These are phyloP conservation scores for Epinephelus lanceolatus DNA, from an alignment of 2,113 vertebrate genomes.

Conservation along the genomic window DNA sequence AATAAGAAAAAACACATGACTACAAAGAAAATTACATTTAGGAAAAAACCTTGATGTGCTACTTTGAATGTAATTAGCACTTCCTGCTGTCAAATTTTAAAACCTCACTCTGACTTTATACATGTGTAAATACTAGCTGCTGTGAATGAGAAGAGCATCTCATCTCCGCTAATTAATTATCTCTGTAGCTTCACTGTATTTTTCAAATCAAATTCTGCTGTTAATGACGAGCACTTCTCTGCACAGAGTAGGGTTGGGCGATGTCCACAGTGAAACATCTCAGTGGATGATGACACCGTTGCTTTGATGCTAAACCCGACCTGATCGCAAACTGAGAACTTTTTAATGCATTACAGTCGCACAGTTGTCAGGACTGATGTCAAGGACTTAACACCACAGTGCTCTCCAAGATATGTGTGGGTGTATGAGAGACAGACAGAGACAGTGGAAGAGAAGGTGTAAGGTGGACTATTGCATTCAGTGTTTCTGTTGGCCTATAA, in stretches of 20 bases:
- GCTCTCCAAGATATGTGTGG: too few relatives aligned
- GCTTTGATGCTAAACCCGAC: too few relatives aligned
- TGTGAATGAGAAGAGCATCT: background rate
- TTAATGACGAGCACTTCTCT: background rate
- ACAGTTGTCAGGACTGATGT: too few relatives aligned
- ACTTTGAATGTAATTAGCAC: slow-evolving; percentile 34
- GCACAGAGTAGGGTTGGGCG: background rate
- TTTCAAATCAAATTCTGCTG: background rate
- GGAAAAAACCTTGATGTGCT: slow-evolving; percentile 20
- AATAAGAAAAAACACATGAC: slow-evolving; percentile 15
- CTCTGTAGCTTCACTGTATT: background rate
- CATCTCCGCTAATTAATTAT: slow-evolving; percentile 4
- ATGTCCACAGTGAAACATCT: too few relatives aligned
- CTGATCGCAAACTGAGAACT: too few relatives aligned
- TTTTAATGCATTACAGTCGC: too few relatives aligned
- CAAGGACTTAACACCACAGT: too few relatives aligned
- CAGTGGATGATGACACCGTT: too few relatives aligned
- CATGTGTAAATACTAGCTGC: slow-evolving; percentile 2
- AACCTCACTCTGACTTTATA: slow-evolving; percentile 15
- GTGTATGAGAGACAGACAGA: too few relatives aligned
- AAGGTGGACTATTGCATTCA: too few relatives aligned
- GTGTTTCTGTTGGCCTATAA: too few relatives aligned
- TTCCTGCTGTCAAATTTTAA: slow-evolving; percentile 25
- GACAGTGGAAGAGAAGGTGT: too few relatives aligned
- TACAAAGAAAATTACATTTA: slow-evolving; percentile 23